Conservation (phyloP, 2,113 vertebrate genomes). For the Osmerus eperlanus region DNA sequence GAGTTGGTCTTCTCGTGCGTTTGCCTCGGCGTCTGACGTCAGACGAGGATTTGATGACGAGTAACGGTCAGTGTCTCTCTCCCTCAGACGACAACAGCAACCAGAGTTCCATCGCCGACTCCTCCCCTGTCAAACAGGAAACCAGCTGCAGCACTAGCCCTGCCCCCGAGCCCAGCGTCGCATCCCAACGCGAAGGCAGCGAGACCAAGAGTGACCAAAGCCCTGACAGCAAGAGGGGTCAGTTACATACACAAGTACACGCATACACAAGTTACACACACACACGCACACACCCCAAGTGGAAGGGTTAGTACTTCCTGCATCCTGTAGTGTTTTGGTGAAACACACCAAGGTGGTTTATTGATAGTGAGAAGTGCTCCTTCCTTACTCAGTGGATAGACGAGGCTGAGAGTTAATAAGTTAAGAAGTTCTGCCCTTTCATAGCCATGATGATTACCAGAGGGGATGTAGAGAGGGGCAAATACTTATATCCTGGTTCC, state of each 20-base stretch:
- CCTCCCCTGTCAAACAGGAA: constrained; percentile 93
- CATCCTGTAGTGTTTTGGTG: background rate
- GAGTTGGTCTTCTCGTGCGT: too few species aligned
- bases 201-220: constrained; percentile 81
- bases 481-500: background rate
- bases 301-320: background rate
- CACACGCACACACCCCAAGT: background rate
- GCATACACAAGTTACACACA: background rate
- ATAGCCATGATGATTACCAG: too few species aligned
- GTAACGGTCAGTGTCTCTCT: background rate
- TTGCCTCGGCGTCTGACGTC: background rate
- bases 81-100: constrained; percentile 94
- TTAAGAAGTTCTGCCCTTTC: too few species aligned
- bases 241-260: constrained; percentile 21
- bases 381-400: background rate
- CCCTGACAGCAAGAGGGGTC: constrained; percentile 80
- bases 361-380: background rate
- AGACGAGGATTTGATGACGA: background rate
- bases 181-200: constrained; percentile 72
- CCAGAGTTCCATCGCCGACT: constrained; percentile 96
- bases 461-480: background rate
- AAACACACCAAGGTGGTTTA: background rate
- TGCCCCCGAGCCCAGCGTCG: constrained; percentile 77
- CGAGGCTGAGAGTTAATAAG: too few species aligned
- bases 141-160: constrained; percentile 94